These are phyloP conservation scores for Yponomeuta malinellus DNA, from an alignment of 2,888 invertebrate genomes.

Conservation along the genomic window DNA sequence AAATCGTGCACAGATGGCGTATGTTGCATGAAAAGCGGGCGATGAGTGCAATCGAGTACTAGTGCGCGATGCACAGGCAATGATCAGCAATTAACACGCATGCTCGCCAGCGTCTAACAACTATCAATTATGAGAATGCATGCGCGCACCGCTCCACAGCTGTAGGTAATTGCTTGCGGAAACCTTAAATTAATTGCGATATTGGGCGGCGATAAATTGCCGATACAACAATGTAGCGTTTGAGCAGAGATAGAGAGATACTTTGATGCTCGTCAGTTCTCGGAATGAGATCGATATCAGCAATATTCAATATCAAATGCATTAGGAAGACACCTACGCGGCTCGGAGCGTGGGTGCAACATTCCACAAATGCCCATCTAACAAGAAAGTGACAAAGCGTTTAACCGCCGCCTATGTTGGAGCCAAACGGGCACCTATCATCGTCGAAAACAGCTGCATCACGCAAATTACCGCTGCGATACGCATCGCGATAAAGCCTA, in stretches of 20 bases:
- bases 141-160: constrained; percentile 16
- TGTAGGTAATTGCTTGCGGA: neutral
- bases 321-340: constrained; percentile 49
- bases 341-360: constrained; percentile 43
- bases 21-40: constrained; percentile 34
- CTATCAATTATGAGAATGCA: constrained; percentile 25
- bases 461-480: constrained; percentile 58
- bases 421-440: constrained; percentile 39
- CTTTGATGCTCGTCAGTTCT: constrained; percentile 35
- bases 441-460: constrained; percentile 57
- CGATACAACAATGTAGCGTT: neutral
- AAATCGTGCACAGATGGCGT: constrained; percentile 30
- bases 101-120: constrained; percentile 37
- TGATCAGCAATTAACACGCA: constrained; percentile 51
- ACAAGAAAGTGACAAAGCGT: constrained; percentile 48
- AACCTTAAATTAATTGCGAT: constrained; percentile 12
- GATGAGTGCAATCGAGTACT: constrained; percentile 35
- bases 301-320: constrained; percentile 53
- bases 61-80: constrained; percentile 9
- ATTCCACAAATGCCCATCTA: constrained; percentile 53
- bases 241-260: neutral
- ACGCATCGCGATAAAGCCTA: constrained; percentile 40
- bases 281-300: constrained; percentile 55
- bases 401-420: constrained; percentile 30
- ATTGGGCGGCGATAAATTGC: constrained; percentile 32